These are phyloP conservation scores for Phoebastria nigripes DNA, from an alignment of 2,797 vertebrate species.

Conservation along the genomic window DNA sequence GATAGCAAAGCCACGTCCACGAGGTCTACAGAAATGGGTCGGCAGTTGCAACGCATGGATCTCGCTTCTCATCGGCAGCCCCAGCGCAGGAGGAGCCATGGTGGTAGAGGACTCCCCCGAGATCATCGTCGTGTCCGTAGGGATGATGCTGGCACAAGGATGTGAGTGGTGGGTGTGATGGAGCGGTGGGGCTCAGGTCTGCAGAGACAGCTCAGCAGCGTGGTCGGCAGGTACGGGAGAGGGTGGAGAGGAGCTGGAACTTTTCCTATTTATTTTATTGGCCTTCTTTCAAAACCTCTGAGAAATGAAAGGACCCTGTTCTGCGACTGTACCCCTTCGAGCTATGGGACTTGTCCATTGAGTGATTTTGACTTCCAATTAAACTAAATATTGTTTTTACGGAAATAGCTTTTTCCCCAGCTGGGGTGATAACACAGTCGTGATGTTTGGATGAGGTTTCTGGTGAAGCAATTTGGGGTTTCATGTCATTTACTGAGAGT, in stretches of 20 bases:
- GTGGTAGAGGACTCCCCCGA: neutral
- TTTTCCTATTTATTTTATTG: neutral
- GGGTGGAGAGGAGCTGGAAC: neutral
- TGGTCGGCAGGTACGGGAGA: accelerated
- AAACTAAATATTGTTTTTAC: neutral
- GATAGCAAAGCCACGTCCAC: accelerated
- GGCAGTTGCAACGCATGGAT: accelerated
- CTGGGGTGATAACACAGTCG: accelerated
- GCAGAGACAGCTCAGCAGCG: neutral
- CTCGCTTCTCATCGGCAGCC: accelerated
- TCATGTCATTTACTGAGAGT: neutral
- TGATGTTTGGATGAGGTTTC: neutral
- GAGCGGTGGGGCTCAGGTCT: neutral
- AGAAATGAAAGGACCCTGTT: neutral
- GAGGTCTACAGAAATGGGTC: neutral
- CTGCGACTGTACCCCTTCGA: neutral
- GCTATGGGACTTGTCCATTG: neutral
- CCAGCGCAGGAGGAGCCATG: accelerated
- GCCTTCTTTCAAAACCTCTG: neutral
- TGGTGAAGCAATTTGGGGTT: neutral
- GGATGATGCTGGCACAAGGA: neutral
- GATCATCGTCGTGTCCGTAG: accelerated
- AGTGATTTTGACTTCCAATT: neutral
- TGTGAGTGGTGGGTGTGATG: neutral
- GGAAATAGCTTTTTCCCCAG: neutral